Conservation (phyloP, 2,113 vertebrate species). For the Varanus salvator region DNA sequence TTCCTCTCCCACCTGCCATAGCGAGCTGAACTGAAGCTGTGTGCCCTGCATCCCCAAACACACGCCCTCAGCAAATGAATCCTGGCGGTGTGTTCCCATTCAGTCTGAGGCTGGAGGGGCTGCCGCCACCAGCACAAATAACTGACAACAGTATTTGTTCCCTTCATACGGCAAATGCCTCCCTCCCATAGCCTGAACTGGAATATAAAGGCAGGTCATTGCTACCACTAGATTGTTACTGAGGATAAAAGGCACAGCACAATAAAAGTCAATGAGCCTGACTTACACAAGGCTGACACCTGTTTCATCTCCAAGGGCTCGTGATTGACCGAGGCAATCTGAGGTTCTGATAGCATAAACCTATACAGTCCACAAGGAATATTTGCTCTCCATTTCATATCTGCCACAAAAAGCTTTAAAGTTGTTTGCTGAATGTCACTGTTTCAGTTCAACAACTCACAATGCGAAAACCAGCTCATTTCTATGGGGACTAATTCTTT, state of each 20-base stretch:
- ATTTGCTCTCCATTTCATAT: constrained; percentile 65
- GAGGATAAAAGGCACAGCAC: constrained; percentile 57
- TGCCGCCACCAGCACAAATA: not conserved
- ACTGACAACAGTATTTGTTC: not conserved
- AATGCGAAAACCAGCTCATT: constrained; percentile 9
- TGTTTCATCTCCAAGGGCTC: constrained; percentile 29
- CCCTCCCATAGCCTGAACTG: constrained; percentile 20
- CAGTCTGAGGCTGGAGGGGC: not conserved
- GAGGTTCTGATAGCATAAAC: constrained; percentile 52
- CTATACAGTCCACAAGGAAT: constrained; percentile 49
- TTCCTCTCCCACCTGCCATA: not conserved
- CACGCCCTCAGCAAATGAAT: not conserved
- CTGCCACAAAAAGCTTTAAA: constrained; percentile 61
- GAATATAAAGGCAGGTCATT: constrained; percentile 24
- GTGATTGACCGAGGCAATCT: constrained; percentile 63
- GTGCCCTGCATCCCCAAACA: not conserved
- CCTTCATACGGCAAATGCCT: constrained; percentile 14
- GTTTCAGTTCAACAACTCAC: constrained; percentile 55
- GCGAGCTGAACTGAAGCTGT: too few relatives aligned
- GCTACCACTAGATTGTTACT: constrained; percentile 33
- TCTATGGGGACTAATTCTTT: not conserved
- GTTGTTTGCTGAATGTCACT: constrained; percentile 56
- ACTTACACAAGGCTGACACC: constrained; percentile 28
- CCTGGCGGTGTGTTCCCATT: not conserved
- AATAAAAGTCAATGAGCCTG: constrained; percentile 65